Conservation (phyloP, 1,140 invertebrate species). For the Dolichoris vasculosae region DNA sequence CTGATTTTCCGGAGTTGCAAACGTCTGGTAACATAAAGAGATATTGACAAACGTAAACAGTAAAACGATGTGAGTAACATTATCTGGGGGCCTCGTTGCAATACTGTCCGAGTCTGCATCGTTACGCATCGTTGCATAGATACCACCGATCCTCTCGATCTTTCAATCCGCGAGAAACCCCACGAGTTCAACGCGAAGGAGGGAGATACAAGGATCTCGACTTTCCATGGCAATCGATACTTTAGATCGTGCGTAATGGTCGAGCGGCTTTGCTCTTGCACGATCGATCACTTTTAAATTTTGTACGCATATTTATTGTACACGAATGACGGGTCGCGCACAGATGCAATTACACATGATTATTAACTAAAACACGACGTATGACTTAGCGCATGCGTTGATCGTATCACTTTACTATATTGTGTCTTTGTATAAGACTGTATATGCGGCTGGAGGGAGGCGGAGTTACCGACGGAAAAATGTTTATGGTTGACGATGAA, state of each 20-base stretch:
- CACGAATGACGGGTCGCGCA: slow-evolving; percentile 8
- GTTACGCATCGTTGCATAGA: not conserved
- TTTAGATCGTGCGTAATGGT: slow-evolving; percentile 63
- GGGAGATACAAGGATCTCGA: slow-evolving; percentile 22
- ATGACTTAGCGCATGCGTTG: not conserved
- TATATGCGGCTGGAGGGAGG: not conserved
- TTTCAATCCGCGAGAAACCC: slow-evolving; percentile 62
- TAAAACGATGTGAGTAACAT: slow-evolving; percentile 32
- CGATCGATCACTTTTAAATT: slow-evolving; percentile 48
- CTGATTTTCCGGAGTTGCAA: not conserved
- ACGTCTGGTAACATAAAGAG: not conserved
- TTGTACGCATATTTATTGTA: slow-evolving; percentile 3
- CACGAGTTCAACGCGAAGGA: slow-evolving; percentile 58
- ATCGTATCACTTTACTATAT: slow-evolving; percentile 35
- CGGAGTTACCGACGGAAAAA: slow-evolving; percentile 43
- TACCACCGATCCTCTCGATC: slow-evolving; percentile 1
- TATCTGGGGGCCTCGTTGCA: slow-evolving; percentile 7
- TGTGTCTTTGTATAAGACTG: not conserved
- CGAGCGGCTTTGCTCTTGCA: slow-evolving; percentile 61
- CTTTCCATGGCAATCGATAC: slow-evolving; percentile 64
- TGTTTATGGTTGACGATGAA: slow-evolving; percentile 32
- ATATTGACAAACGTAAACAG: not conserved
- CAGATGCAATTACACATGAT: slow-evolving; percentile 53
- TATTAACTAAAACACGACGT: slow-evolving; percentile 45
- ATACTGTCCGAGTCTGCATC: not conserved